Conservation (phyloP, 2,113 vertebrate species). For the Prinia subflava region DNA sequence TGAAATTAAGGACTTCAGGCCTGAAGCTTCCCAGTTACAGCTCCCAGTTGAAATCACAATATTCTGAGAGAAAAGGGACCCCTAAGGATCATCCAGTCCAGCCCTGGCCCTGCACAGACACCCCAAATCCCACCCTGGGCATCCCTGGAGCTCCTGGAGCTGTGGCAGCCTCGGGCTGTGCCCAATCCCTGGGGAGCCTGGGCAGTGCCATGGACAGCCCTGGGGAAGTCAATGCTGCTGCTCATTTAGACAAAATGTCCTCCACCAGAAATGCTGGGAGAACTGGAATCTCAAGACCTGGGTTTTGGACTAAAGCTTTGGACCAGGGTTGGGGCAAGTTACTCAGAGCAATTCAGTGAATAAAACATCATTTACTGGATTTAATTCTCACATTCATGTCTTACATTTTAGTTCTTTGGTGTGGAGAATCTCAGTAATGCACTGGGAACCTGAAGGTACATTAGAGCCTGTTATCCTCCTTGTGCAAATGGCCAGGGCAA, state of each 20-base stretch:
- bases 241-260: neutral
- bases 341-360: neutral
- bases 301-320: neutral
- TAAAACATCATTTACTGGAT: neutral
- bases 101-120: too few species aligned
- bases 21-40: neutral
- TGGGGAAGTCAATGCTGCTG: neutral
- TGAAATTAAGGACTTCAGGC: neutral
- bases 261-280: neutral
- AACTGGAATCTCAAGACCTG: neutral
- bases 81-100: fast-evolving
- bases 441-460: neutral
- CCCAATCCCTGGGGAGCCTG: neutral
- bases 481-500: neutral
- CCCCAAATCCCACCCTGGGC: too few species aligned
- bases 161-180: neutral
- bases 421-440: neutral
- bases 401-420: neutral
- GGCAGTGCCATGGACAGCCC: neutral
- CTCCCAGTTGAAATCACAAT: neutral
- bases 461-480: neutral
- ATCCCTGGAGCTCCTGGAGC: neutral
- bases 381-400: neutral
- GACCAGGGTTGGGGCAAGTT: neutral
- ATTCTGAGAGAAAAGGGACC: neutral